A percentile compares a stretch with the other conserved stretches of the same genome.
Conservation (phyloP, 2,888 invertebrate species). For the Spatulosminthurus flaviceps region DNA sequence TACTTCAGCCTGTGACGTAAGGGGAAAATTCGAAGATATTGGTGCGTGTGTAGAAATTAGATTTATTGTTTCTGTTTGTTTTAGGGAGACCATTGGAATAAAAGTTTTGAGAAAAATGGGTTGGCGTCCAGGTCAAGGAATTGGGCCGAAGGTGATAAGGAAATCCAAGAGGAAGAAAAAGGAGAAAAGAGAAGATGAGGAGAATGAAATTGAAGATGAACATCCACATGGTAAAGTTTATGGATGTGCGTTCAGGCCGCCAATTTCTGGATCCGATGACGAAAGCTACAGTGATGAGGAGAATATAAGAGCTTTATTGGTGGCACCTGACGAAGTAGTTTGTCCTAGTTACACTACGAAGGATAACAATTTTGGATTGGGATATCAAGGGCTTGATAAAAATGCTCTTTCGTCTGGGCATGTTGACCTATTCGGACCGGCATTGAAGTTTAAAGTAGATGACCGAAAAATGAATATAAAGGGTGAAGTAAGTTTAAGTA, state of each 20-base stretch:
- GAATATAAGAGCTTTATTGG: constrained; percentile 64
- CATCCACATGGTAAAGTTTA: constrained; percentile 67
- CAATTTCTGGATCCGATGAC: constrained; percentile 69
- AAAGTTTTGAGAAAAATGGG: constrained; percentile 88
- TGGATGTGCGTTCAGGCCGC: constrained; percentile 66
- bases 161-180: constrained; percentile 65
- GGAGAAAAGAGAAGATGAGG: constrained; percentile 23
- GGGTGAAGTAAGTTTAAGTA: constrained; percentile 67
- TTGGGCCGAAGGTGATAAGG: constrained; percentile 73
- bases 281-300: constrained; percentile 65
- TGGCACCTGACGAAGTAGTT: constrained; percentile 85
- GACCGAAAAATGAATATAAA: constrained; percentile 71
- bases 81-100: constrained; percentile 87
- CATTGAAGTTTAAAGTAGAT: constrained; percentile 71
- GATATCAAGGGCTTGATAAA: constrained; percentile 78
- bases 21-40: not conserved
- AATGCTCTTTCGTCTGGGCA: constrained; percentile 70
- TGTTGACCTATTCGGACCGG: constrained; percentile 68
- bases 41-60: not conserved
- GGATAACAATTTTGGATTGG: constrained; percentile 82
- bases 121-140: constrained; percentile 89
- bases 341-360: constrained; percentile 78
- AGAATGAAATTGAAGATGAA: constrained; percentile 16
- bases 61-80: constrained; percentile 18
- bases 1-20: constrained; percentile 75